Percentiles rank a stretch among this genome's conserved stretches.
phyloP scores from a whole-genome alignment of 2,888 invertebrate species.

The Cryptocephalus primarius region DNA sequence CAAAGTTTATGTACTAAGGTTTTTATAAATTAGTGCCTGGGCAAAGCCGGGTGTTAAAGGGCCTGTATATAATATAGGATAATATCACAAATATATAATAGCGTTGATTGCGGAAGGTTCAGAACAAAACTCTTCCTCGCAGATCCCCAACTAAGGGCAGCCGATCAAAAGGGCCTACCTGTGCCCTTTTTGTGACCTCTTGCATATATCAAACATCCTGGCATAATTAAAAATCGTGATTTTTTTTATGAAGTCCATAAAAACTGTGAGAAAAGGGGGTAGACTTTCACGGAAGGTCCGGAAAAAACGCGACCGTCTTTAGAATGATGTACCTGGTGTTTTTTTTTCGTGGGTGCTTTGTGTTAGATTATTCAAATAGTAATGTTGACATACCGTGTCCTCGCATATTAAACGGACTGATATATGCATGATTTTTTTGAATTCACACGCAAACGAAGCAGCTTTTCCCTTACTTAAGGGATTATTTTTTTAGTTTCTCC shows the following conservation, averaged over 20 bases:
- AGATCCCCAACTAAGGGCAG: background rate
- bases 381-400: constrained; percentile 38
- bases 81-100: too few relatives aligned
- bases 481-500: background rate
- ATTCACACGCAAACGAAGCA: constrained; percentile 34
- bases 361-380: constrained; percentile 25
- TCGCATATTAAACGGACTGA: constrained; percentile 36
- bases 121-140: too few relatives aligned
- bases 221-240: constrained; percentile 25
- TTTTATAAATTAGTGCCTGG: too few relatives aligned
- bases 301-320: constrained; percentile 27
- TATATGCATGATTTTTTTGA: constrained; percentile 29
- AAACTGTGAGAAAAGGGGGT: constrained; percentile 30
- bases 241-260: too few relatives aligned
- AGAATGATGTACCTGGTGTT: constrained; percentile 32
- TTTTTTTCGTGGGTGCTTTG: constrained; percentile 35
- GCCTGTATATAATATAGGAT: too few relatives aligned
- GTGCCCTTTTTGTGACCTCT: constrained; percentile 18
- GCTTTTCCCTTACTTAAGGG: background rate
- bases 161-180: constrained; percentile 11
- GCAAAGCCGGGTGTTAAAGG: too few relatives aligned
- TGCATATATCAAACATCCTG: constrained; percentile 14
- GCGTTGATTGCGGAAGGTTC: too few relatives aligned
- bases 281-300: constrained; percentile 26
- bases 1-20: too few relatives aligned